Conservation (phyloP, 2,113 vertebrate species). For the Myiagra hebetior region DNA sequence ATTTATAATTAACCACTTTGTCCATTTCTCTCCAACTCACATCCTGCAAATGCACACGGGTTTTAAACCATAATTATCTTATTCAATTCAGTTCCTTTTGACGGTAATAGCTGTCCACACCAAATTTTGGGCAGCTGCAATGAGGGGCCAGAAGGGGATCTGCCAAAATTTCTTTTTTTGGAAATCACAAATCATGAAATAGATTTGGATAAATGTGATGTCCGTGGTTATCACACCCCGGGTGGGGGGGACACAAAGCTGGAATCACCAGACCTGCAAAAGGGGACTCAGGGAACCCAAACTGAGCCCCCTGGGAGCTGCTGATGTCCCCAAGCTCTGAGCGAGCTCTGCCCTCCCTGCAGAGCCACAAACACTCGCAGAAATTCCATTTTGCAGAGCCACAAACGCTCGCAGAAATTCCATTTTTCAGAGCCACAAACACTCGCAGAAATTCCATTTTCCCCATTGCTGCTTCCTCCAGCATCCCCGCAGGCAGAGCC, state of each 20-base stretch:
- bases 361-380: neutral
- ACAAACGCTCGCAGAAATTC: too few species aligned
- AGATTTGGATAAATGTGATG: neutral
- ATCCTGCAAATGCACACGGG: neutral
- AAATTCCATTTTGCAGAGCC: neutral
- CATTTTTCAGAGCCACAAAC: neutral
- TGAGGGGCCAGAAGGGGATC: neutral
- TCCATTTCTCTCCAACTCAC: neutral
- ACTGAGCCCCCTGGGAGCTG: neutral
- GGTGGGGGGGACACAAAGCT: neutral
- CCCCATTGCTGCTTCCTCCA: neutral
- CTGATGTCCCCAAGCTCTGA: neutral
- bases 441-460: neutral
- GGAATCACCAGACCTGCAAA: neutral
- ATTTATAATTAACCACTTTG: neutral
- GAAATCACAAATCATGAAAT: neutral
- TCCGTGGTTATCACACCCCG: neutral
- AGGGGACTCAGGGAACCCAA: fast-evolving
- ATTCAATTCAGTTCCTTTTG: neutral
- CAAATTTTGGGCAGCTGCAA: neutral
- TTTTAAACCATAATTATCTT: neutral
- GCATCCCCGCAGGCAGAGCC: neutral
- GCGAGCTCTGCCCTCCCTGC: neutral
- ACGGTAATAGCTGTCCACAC: fast-evolving
- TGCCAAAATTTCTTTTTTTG: neutral